phyloP scores from a whole-genome alignment of 2,888 invertebrate genomes.

The Prosopocoilus inquinatus region DNA sequence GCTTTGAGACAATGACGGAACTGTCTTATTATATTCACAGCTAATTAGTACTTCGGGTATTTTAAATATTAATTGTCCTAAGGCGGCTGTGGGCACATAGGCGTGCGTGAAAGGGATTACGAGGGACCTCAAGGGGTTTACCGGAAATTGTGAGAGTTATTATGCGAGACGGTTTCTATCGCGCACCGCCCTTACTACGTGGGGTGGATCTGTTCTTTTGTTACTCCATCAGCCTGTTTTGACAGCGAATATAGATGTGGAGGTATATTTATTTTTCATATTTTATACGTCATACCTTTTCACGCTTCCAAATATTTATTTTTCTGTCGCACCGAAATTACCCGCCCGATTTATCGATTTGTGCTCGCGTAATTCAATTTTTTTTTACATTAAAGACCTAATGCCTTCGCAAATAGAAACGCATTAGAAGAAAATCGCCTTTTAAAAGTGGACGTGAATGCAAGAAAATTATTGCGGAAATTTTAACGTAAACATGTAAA shows the following conservation, averaged over 20 bases:
- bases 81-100: constrained; percentile 33
- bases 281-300: neutral
- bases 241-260: constrained; percentile 3
- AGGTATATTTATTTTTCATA: neutral
- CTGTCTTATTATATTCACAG: too few relatives aligned
- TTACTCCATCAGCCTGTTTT: neutral
- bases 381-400: too few relatives aligned
- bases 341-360: too few relatives aligned
- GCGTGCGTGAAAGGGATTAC: constrained; percentile 35
- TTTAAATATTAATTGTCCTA: constrained; percentile 38
- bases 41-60: constrained; percentile 23
- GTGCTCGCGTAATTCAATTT: too few relatives aligned
- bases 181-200: neutral
- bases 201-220: constrained; percentile 1
- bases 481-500: too few relatives aligned
- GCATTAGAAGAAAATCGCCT: too few relatives aligned
- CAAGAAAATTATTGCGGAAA: too few relatives aligned
- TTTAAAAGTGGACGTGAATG: too few relatives aligned
- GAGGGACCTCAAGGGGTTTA: constrained; percentile 30
- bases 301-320: too few relatives aligned
- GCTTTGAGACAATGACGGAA: too few relatives aligned
- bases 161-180: constrained; percentile 32
- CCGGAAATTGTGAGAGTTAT: constrained; percentile 39
- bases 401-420: too few relatives aligned
- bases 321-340: too few relatives aligned